A percentile compares a stretch with the other conserved stretches of the same genome.
Conservation (phyloP, 2,113 vertebrate genomes). For the Lates calcarifer region DNA sequence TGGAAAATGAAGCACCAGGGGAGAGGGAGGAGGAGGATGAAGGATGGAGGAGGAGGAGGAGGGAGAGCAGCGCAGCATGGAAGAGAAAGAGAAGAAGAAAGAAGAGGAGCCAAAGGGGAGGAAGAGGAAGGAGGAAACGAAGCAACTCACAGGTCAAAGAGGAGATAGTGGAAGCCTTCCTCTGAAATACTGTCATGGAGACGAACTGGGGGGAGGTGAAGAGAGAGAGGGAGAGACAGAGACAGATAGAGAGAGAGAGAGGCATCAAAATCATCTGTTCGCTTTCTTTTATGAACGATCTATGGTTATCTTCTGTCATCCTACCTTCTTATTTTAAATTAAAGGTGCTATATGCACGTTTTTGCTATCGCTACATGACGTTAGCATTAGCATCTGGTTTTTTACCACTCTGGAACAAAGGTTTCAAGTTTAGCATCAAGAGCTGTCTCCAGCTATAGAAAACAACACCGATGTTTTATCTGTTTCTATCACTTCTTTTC, state of each 20-base stretch:
- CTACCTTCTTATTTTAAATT: too few species aligned
- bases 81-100: not conserved
- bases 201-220: slow-evolving; percentile 86
- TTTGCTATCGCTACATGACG: too few species aligned
- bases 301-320: too few species aligned
- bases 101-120: too few species aligned
- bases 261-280: not conserved
- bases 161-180: slow-evolving; percentile 96
- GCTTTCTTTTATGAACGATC: too few species aligned
- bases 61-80: not conserved
- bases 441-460: too few species aligned
- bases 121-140: not conserved
- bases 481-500: too few species aligned
- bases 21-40: slow-evolving; percentile 11
- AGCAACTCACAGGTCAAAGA: slow-evolving; percentile 95
- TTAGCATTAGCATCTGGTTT: too few species aligned
- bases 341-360: too few species aligned
- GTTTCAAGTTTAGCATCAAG: too few species aligned
- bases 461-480: too few species aligned
- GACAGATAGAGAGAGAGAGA: not conserved
- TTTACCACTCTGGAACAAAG: too few species aligned
- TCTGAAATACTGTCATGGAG: slow-evolving; percentile 98
- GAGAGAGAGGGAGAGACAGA: not conserved
- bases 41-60: not conserved
- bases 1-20: slow-evolving; percentile 13